These are phyloP conservation scores for Glossophaga mutica DNA, from an alignment of 2,797 vertebrate genomes.

Conservation along the genomic window DNA sequence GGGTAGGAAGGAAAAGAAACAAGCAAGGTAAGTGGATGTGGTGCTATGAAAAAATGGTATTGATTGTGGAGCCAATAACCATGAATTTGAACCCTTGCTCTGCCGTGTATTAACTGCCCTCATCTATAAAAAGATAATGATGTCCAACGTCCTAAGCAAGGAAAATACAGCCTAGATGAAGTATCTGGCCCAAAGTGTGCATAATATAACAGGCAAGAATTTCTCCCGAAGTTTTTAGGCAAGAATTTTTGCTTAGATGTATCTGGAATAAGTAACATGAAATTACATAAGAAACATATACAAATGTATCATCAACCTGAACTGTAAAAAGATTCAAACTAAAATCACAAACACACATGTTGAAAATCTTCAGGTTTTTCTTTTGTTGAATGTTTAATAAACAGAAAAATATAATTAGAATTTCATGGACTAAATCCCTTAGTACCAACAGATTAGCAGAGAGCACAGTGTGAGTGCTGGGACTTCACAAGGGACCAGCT, in stretches of 20 bases:
- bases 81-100: background rate
- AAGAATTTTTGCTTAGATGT: background rate
- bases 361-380: conserved; percentile 16
- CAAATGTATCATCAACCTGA: background rate
- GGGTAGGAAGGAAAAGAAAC: background rate
- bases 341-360: background rate
- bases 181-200: background rate
- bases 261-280: background rate
- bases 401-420: background rate
- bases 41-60: background rate
- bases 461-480: background rate
- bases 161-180: background rate
- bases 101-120: background rate
- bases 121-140: background rate
- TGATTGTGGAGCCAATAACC: background rate
- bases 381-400: conserved; percentile 7
- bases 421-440: background rate
- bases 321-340: conserved; percentile 9
- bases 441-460: background rate
- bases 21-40: background rate
- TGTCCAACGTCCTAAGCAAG: background rate
- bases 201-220: background rate
- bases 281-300: background rate
- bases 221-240: background rate
- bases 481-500: background rate